These are phyloP conservation scores for Erebia epiphron DNA, from an alignment of 2,888 invertebrate species.

Conservation along the genomic window DNA sequence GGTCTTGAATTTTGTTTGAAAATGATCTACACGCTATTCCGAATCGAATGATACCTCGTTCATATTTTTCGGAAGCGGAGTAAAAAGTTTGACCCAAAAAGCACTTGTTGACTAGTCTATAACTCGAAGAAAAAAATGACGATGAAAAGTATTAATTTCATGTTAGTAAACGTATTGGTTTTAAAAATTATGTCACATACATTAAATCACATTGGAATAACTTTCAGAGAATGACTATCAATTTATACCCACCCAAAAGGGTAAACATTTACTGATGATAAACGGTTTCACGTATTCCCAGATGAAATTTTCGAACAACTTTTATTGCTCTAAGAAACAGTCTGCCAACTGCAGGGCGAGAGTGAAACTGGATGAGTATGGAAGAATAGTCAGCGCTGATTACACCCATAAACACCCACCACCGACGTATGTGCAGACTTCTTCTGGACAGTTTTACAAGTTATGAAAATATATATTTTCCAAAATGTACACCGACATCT, in stretches of 20 bases:
- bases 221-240: slow-evolving; percentile 34
- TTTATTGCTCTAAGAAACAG: slow-evolving; percentile 41
- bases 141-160: no score
- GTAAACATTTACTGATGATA: slow-evolving; percentile 47
- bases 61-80: no score
- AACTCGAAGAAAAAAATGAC: no score
- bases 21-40: no score
- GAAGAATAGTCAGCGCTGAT: slow-evolving; percentile 39
- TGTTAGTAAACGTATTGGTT: no score
- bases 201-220: neutral
- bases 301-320: slow-evolving; percentile 37
- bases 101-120: no score
- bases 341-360: slow-evolving; percentile 46
- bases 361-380: slow-evolving; percentile 42
- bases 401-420: slow-evolving; percentile 34
- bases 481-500: no score
- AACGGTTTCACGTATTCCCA: slow-evolving; percentile 50
- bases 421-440: slow-evolving; percentile 33
- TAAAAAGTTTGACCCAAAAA: no score
- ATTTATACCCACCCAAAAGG: slow-evolving; percentile 41
- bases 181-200: no score
- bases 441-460: neutral
- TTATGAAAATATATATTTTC: no score
- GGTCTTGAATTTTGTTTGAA: no score
- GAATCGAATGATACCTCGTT: no score